Percentiles rank a stretch among this genome's conserved stretches.
Evolutionary conservation across 2,797 vertebrate species (phyloP).

Genomic region (Clarias pachynema): DNA sequence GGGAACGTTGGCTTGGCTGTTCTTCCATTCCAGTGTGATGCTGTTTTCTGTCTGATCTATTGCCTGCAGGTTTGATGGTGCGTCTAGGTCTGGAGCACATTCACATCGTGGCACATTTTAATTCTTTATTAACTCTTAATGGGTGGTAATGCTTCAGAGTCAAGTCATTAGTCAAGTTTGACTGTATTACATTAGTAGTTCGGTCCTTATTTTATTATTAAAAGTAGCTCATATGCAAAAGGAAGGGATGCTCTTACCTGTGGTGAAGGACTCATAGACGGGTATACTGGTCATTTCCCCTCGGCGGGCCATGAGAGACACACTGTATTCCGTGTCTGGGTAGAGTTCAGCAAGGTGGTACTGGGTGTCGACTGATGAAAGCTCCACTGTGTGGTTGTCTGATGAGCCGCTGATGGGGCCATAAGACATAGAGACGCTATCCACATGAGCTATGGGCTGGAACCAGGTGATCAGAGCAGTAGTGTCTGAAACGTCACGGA

Average conservation of each 20-base stretch:
- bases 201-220: not conserved
- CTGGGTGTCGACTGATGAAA: slow-evolving; percentile 86
- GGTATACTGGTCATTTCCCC: slow-evolving; percentile 84
- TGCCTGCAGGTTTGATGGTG: slow-evolving; percentile 83
- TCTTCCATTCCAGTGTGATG: slow-evolving; percentile 93
- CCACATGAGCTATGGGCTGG: slow-evolving; percentile 88
- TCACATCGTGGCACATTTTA: slow-evolving; percentile 20
- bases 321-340: slow-evolving; percentile 90
- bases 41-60: slow-evolving; percentile 88
- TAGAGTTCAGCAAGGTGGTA: slow-evolving; percentile 85
- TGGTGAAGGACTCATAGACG: slow-evolving; percentile 84
- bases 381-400: slow-evolving; percentile 80
- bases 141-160: not conserved
- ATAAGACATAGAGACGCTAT: slow-evolving; percentile 83
- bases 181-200: not conserved
- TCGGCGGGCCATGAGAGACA: slow-evolving; percentile 81
- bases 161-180: not conserved
- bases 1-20: slow-evolving; percentile 82
- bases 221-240: not conserved
- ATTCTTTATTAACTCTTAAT: not conserved
- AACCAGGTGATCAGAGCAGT: slow-evolving; percentile 92
- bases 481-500: slow-evolving; percentile 90
- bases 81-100: slow-evolving; percentile 84
- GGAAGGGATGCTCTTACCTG: slow-evolving; percentile 74
- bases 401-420: slow-evolving; percentile 78